Percentiles rank a stretch among this genome's conserved stretches.
These are phyloP conservation scores for Unio delphinus DNA, from an alignment of 2,888 invertebrate species.

Conservation along the genomic window DNA sequence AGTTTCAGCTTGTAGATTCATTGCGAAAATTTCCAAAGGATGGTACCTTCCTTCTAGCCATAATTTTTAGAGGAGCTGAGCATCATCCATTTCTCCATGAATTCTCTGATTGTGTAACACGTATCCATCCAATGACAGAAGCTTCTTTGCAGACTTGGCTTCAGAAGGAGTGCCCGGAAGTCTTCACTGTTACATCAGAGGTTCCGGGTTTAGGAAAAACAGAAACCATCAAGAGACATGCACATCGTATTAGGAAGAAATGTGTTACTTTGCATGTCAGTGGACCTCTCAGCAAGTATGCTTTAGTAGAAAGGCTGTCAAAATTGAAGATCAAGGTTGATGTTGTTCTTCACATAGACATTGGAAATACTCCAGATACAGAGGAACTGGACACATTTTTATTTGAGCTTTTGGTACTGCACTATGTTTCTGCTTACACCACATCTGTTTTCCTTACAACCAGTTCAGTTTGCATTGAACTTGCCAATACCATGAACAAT, in stretches of 20 bases:
- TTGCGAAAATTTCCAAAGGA: slow-evolving; percentile 14
- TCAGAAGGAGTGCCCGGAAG: slow-evolving; percentile 17
- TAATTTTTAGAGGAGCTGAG: slow-evolving; percentile 40
- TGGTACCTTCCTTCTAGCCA: slow-evolving; percentile 17
- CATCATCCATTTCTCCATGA: slow-evolving; percentile 41
- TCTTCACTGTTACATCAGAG: slow-evolving; percentile 33
- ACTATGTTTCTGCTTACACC: slow-evolving; percentile 28
- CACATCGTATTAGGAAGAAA: slow-evolving; percentile 11
- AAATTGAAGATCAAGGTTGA: slow-evolving; percentile 13
- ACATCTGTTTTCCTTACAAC: slow-evolving; percentile 24
- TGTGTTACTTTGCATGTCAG: slow-evolving; percentile 38
- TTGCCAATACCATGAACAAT: slow-evolving; percentile 45
- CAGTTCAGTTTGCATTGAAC: slow-evolving; percentile 32
- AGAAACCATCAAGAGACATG: slow-evolving; percentile 19
- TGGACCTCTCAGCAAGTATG: slow-evolving; percentile 26
- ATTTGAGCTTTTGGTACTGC: slow-evolving; percentile 42
- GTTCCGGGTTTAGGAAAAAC: slow-evolving; percentile 45
- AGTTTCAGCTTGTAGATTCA: slow-evolving; percentile 34
- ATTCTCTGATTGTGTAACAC: slow-evolving; percentile 13
- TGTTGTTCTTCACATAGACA: slow-evolving; percentile 41
- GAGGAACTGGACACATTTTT: slow-evolving; percentile 39
- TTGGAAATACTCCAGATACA: slow-evolving; percentile 33
- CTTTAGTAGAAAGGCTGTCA: slow-evolving; percentile 24
- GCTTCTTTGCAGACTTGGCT: slow-evolving; percentile 10
- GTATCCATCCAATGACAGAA: slow-evolving; percentile 20